Conservation (phyloP, 35 echinoderm and acorn worm species). For the Eucidaris tribuloides region DNA sequence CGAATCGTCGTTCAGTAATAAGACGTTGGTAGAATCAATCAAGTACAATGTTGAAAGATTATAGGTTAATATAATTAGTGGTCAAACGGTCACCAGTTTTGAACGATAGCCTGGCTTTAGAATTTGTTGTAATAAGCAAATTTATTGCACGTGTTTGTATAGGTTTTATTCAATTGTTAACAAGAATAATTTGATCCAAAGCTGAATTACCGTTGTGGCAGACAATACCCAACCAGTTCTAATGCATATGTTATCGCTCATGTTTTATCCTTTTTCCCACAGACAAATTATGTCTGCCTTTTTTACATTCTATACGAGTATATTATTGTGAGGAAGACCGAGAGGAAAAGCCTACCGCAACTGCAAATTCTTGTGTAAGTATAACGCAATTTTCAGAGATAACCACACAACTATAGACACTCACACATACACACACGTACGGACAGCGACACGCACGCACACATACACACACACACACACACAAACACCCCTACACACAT, state of each 20-base stretch:
- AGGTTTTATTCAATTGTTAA: too few species aligned
- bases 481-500: neutral
- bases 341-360: slow-evolving; percentile 38
- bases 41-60: too few species aligned
- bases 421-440: neutral
- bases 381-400: neutral
- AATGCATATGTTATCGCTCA: neutral
- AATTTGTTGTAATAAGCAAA: too few species aligned
- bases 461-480: neutral
- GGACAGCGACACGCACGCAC: neutral
- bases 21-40: too few species aligned
- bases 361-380: neutral
- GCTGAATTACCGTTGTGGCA: too few species aligned
- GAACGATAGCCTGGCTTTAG: too few species aligned
- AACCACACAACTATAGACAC: neutral
- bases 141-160: too few species aligned
- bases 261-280: neutral
- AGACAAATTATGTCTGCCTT: slow-evolving; percentile 50
- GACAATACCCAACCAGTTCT: too few species aligned
- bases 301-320: slow-evolving; percentile 24
- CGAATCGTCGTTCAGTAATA: too few species aligned
- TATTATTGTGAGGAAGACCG: slow-evolving; percentile 17
- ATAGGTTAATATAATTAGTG: too few species aligned
- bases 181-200: too few species aligned
- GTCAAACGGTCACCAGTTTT: too few species aligned